These are phyloP conservation scores for Argynnis bischoffii DNA, from an alignment of 2,888 invertebrate genomes.

Conservation along the genomic window DNA sequence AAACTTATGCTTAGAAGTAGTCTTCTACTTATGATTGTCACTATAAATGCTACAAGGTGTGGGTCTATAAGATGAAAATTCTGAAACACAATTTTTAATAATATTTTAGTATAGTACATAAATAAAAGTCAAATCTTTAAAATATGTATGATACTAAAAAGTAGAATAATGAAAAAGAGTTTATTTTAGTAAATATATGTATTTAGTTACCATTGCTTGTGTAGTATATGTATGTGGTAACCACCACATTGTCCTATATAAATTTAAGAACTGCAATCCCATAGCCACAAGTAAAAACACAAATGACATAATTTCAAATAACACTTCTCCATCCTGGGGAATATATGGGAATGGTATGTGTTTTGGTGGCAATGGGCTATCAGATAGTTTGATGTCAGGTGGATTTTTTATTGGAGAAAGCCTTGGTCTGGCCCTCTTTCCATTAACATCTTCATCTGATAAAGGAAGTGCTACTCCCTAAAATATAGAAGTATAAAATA, in stretches of 20 bases:
- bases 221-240: slow-evolving; percentile 94
- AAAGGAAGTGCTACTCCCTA: slow-evolving; percentile 51
- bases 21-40: slow-evolving; percentile 90
- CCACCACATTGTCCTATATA: slow-evolving; percentile 99
- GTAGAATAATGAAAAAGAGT: no score
- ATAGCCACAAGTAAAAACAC: slow-evolving; percentile 90
- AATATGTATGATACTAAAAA: no score
- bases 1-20: slow-evolving; percentile 86
- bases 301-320: slow-evolving; percentile 93
- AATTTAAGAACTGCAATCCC: slow-evolving; percentile 94
- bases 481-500: background rate
- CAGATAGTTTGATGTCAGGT: slow-evolving; percentile 57
- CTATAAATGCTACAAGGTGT: slow-evolving; percentile 92
- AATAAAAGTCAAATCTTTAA: no score
- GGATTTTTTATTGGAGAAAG: slow-evolving; percentile 46
- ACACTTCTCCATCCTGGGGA: slow-evolving; percentile 89
- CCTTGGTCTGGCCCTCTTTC: slow-evolving; percentile 54
- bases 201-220: slow-evolving; percentile 89
- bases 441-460: slow-evolving; percentile 66
- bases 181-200: background rate
- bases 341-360: slow-evolving; percentile 91
- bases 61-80: slow-evolving; percentile 97
- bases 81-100: slow-evolving; percentile 82
- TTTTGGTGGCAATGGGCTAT: slow-evolving; percentile 84
- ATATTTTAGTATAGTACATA: background rate